These are phyloP conservation scores for Eilema caniola DNA, from an alignment of 2,888 invertebrate species.

Conservation along the genomic window DNA sequence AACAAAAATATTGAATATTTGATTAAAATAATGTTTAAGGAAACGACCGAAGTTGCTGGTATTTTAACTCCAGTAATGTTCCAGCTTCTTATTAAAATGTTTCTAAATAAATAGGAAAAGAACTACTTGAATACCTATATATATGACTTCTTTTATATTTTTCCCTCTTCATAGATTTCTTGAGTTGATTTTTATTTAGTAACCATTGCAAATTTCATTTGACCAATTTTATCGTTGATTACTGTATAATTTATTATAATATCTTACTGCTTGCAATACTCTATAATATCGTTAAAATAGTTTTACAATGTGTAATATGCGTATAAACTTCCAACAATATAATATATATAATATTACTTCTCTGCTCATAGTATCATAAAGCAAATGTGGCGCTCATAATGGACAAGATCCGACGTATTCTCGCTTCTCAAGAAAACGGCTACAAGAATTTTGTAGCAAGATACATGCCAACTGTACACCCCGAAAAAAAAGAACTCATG, in stretches of 20 bases:
- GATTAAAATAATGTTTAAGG: background rate
- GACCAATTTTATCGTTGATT: no score
- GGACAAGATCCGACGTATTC: conserved; percentile 90
- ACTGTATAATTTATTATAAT: no score
- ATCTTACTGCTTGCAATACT: no score
- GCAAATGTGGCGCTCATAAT: conserved; percentile 91
- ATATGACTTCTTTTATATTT: no score
- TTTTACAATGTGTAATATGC: background rate
- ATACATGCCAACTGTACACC: conserved; percentile 85
- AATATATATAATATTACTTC: background rate
- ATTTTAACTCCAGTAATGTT: no score
- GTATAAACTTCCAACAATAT: background rate
- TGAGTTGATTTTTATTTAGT: no score
- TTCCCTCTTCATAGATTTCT: no score
- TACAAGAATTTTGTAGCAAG: conserved; percentile 93
- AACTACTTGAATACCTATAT: no score
- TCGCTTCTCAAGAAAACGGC: conserved; percentile 87
- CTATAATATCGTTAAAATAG: no score
- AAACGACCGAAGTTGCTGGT: no score
- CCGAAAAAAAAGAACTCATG: conserved; percentile 78
- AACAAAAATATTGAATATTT: background rate
- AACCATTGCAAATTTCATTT: no score
- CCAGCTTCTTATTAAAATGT: background rate
- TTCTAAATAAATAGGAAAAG: no score
- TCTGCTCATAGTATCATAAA: conserved; percentile 88